phyloP scores from a whole-genome alignment of 2,797 vertebrate species.

The Oreochromis mossambicus region DNA sequence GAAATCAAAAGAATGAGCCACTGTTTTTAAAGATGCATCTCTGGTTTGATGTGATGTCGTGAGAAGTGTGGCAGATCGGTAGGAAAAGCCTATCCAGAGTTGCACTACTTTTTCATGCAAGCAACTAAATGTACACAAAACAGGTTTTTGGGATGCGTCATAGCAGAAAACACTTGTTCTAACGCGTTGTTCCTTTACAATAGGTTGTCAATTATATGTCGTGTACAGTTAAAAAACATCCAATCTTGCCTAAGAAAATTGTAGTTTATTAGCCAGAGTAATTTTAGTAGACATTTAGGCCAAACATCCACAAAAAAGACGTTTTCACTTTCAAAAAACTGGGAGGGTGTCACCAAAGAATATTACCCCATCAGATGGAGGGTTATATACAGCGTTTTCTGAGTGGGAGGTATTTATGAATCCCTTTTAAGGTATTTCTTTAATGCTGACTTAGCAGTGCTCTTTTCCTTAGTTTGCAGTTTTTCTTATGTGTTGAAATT shows the following conservation, averaged over 20 bases:
- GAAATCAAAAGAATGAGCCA: background rate
- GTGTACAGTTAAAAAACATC: background rate
- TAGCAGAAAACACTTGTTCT: background rate
- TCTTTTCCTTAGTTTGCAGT: conserved; percentile 52
- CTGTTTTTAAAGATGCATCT: background rate
- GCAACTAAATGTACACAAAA: background rate
- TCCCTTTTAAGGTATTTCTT: conserved; percentile 48
- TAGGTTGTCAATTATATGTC: background rate
- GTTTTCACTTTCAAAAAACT: background rate
- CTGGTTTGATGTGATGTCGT: fast-evolving
- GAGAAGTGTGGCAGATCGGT: background rate
- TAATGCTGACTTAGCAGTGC: conserved; percentile 50
- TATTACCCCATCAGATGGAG: conserved; percentile 10
- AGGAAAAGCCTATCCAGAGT: background rate
- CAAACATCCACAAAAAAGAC: background rate
- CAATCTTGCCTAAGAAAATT: background rate
- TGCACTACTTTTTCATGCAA: background rate
- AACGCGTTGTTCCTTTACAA: background rate
- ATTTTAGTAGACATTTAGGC: background rate
- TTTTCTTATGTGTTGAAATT: conserved; percentile 38
- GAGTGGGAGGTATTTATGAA: conserved; percentile 42
- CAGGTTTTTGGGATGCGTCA: background rate
- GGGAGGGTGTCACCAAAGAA: background rate
- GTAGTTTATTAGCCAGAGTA: background rate
- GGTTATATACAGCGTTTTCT: conserved; percentile 16